Percentiles rank a stretch among this genome's conserved stretches.
phyloP scores from a whole-genome alignment of 2,113 vertebrate genomes.

The Rhombomys opimus region DNA sequence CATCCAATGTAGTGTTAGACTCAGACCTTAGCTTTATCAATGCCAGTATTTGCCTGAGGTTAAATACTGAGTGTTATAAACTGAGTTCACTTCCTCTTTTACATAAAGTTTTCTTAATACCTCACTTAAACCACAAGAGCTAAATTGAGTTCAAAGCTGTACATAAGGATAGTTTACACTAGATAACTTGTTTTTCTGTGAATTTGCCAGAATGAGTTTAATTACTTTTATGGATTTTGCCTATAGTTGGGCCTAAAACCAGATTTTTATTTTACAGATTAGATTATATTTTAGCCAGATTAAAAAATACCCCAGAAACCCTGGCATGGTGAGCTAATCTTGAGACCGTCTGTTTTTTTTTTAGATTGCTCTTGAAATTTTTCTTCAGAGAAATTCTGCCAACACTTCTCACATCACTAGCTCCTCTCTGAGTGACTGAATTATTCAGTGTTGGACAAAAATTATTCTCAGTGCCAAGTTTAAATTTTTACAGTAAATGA shows the following conservation, averaged over 20 bases:
- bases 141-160: background rate
- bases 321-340: conserved; percentile 55
- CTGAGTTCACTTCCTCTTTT: background rate
- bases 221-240: conserved; percentile 45
- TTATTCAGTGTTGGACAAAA: conserved; percentile 75
- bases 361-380: conserved; percentile 58
- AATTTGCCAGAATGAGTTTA: conserved; percentile 12
- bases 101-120: background rate
- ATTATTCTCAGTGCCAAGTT: conserved; percentile 50
- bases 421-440: conserved; percentile 68
- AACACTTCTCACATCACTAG: conserved; percentile 64
- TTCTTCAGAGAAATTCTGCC: conserved; percentile 62
- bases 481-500: conserved; percentile 54
- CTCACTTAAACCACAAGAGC: background rate
- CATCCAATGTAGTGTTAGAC: background rate
- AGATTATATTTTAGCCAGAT: conserved; percentile 67
- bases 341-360: conserved; percentile 70
- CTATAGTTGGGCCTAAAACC: background rate
- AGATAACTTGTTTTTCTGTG: conserved; percentile 37
- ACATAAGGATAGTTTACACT: background rate
- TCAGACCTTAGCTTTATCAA: background rate
- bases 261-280: conserved; percentile 58
- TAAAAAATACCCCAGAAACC: conserved; percentile 66
- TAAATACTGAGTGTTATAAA: background rate
- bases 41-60: background rate